These are phyloP conservation scores for Ditylenchus weischeri DNA, from an alignment of 2,888 invertebrate species.

Conservation along the genomic window DNA sequence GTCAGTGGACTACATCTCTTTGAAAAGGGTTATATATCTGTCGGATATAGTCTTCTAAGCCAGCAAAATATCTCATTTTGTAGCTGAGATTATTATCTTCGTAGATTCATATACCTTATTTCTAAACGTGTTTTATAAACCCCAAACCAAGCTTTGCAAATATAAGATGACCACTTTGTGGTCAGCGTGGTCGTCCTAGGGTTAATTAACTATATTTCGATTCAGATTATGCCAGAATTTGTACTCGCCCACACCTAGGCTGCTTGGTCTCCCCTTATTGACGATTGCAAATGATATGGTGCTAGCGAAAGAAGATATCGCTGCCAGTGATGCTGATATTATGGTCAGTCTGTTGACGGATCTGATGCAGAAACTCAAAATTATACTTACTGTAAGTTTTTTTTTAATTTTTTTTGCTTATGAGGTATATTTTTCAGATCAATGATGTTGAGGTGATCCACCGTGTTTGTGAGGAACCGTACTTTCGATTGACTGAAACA, in stretches of 20 bases:
- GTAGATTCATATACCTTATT: too few species aligned
- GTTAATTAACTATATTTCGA: background rate
- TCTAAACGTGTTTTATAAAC: too few species aligned
- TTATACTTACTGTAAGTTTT: constrained; percentile 29
- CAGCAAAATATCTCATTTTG: too few species aligned
- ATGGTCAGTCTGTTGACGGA: constrained; percentile 34
- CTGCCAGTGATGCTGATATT: constrained; percentile 32
- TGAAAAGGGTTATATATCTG: too few species aligned
- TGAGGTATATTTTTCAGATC: constrained; percentile 30
- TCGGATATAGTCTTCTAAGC: too few species aligned
- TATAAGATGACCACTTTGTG: too few species aligned
- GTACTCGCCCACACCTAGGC: constrained; percentile 47
- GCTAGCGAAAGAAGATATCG: constrained; percentile 38
- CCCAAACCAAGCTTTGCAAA: too few species aligned
- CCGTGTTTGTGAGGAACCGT: constrained; percentile 44
- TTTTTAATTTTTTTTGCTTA: background rate
- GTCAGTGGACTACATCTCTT: too few species aligned
- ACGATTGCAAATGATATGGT: constrained; percentile 36
- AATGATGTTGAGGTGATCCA: constrained; percentile 37
- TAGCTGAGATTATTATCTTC: too few species aligned
- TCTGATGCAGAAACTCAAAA: constrained; percentile 31
- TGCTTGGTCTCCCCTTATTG: constrained; percentile 44
- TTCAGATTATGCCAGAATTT: constrained; percentile 39
- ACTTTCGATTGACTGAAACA: constrained; percentile 50
- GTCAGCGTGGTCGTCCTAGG: too few species aligned